Conservation (phyloP, 1,140 invertebrate species). For the Pseudomyrmex sp. region DNA sequence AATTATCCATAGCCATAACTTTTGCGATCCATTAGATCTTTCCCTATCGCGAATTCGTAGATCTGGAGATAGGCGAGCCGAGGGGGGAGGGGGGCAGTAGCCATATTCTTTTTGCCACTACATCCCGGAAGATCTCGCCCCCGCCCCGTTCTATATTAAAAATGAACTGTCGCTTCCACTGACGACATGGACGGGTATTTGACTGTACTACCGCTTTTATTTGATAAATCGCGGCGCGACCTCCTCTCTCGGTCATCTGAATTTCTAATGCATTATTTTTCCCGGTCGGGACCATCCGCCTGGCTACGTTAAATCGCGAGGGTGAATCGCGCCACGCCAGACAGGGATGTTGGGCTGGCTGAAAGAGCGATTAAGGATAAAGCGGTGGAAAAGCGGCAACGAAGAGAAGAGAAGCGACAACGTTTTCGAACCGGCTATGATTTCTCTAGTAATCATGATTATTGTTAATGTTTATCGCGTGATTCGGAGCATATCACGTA, state of each 20-base stretch:
- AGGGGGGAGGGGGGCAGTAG: constrained; percentile 18
- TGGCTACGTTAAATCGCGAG: constrained; percentile 66
- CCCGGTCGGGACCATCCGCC: constrained; percentile 69
- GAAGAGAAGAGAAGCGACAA: background rate
- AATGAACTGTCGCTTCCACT: constrained; percentile 83
- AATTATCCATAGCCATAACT: constrained; percentile 73
- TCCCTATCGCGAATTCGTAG: constrained; percentile 58
- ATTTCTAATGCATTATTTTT: constrained; percentile 83
- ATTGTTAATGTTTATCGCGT: constrained; percentile 45
- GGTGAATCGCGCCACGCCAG: constrained; percentile 65
- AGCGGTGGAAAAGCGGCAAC: constrained; percentile 38
- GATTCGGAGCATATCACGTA: constrained; percentile 37
- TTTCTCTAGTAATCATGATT: constrained; percentile 32
- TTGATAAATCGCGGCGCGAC: constrained; percentile 81
- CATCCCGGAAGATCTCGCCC: constrained; percentile 62
- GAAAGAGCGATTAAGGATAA: constrained; percentile 61
- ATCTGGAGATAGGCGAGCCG: constrained; percentile 54
- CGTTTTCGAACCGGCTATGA: background rate
- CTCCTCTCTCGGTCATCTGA: constrained; percentile 82
- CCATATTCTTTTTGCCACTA: constrained; percentile 77
- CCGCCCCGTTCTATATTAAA: constrained; percentile 80
- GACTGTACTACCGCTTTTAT: constrained; percentile 82
- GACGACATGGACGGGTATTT: constrained; percentile 82
- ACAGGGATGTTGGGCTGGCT: constrained; percentile 32
- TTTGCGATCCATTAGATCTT: constrained; percentile 64